Conservation (phyloP, 2,797 vertebrate species). For the Acipenser transmontanus region DNA sequence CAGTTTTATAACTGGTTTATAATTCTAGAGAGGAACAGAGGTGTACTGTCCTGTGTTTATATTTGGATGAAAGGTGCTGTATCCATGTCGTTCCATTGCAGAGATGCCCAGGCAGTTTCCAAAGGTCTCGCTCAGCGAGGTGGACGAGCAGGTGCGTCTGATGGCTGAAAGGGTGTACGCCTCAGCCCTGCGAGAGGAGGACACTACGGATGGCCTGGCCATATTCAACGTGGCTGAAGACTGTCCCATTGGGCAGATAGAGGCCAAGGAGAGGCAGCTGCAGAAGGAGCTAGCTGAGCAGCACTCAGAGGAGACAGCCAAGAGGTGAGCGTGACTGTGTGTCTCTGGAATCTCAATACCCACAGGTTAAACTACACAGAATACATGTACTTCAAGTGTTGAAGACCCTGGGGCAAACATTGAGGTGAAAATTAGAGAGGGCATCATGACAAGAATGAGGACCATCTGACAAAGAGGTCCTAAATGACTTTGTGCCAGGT, state of each 20-base stretch:
- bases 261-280: slow-evolving; percentile 81
- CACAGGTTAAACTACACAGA: too few relatives aligned
- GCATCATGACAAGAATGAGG: too few relatives aligned
- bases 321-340: slow-evolving; percentile 60
- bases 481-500: too few relatives aligned
- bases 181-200: slow-evolving; percentile 82
- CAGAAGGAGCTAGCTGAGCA: slow-evolving; percentile 83
- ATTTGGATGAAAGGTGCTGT: too few relatives aligned
- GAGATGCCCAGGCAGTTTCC: slow-evolving; percentile 82
- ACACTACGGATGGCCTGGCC: slow-evolving; percentile 75
- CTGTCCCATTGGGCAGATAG: slow-evolving; percentile 88
- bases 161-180: slow-evolving; percentile 87
- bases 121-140: slow-evolving; percentile 72
- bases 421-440: too few relatives aligned
- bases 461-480: too few relatives aligned
- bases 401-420: too few relatives aligned
- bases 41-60: too few relatives aligned
- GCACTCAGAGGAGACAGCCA: slow-evolving; percentile 69
- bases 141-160: slow-evolving; percentile 75
- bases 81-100: slow-evolving; percentile 13
- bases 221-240: slow-evolving; percentile 85
- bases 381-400: too few relatives aligned
- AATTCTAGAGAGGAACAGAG: too few relatives aligned
- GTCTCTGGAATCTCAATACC: too few relatives aligned
- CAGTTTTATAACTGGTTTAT: too few relatives aligned